A percentile compares a stretch with the other conserved stretches of the same genome.
These are phyloP conservation scores for Limnodromus scolopaceus DNA, from an alignment of 2,797 vertebrate genomes.

Conservation along the genomic window DNA sequence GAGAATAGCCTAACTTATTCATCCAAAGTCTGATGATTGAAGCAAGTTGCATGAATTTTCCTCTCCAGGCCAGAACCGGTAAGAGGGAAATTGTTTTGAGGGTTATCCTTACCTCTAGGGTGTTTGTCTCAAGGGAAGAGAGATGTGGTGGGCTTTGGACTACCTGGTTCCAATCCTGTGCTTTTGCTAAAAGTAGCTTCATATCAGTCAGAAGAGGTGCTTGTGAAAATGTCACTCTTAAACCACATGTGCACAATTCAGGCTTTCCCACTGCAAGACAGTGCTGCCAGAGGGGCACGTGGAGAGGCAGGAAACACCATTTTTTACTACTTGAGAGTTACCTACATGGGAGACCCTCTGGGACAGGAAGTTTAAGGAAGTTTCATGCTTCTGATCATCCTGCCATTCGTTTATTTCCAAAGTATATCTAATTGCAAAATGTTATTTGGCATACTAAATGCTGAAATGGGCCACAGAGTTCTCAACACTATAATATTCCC, in stretches of 20 bases:
- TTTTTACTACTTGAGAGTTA: not conserved
- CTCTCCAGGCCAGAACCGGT: not conserved
- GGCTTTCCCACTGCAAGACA: not conserved
- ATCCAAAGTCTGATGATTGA: not conserved
- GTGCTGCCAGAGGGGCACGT: not conserved
- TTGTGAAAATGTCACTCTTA: not conserved
- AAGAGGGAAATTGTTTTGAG: not conserved
- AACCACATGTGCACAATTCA: not conserved
- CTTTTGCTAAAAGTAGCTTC: not conserved
- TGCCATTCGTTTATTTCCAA: not conserved
- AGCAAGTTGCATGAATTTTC: not conserved
- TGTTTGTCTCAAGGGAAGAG: not conserved
- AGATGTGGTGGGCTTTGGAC: not conserved
- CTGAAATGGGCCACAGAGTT: not conserved
- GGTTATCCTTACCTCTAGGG: not conserved
- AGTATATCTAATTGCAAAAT: not conserved
- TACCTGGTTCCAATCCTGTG: not conserved
- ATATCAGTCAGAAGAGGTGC: not conserved
- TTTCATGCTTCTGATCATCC: not conserved
- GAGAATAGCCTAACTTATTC: rapidly evolving
- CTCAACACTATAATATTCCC: not conserved
- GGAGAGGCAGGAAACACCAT: not conserved
- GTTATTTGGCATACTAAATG: not conserved
- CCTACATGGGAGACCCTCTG: not conserved
- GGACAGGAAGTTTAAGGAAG: not conserved